Conservation (phyloP, 2,888 invertebrate genomes). For the Drosophila pseudotalamancana region DNA sequence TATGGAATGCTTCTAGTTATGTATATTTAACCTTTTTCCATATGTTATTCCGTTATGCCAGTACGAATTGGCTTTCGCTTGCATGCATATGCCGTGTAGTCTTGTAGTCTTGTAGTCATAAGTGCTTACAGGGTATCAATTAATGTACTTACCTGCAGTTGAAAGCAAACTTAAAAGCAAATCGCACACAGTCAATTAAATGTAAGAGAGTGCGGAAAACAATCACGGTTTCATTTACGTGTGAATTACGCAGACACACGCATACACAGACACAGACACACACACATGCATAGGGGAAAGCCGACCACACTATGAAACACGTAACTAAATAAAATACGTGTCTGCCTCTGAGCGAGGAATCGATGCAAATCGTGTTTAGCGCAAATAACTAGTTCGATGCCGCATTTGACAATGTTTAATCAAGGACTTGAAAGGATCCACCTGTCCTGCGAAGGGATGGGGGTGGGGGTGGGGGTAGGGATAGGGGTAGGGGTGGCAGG, state of each 20-base stretch:
- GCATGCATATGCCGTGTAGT: too few species aligned
- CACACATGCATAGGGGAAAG: slow-evolving; percentile 1
- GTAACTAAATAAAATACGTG: slow-evolving; percentile 67
- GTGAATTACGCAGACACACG: slow-evolving; percentile 32
- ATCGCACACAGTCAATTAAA: slow-evolving; percentile 21
- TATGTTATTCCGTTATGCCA: too few species aligned
- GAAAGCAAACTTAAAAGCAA: slow-evolving; percentile 29
- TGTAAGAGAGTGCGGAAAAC: slow-evolving; percentile 15
- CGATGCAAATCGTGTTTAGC: slow-evolving; percentile 25
- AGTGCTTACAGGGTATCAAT: not conserved
- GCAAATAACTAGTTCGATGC: slow-evolving; percentile 32
- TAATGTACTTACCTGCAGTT: not conserved
- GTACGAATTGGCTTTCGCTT: not conserved
- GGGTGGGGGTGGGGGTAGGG: not conserved
- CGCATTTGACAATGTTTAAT: slow-evolving; percentile 23
- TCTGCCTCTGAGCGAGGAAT: slow-evolving; percentile 4
- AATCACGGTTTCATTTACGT: slow-evolving; percentile 51
- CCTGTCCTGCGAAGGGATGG: not conserved
- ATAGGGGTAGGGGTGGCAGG: not conserved
- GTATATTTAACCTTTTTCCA: too few species aligned
- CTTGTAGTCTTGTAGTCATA: too few species aligned
- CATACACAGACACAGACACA: not conserved
- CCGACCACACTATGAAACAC: slow-evolving; percentile 8
- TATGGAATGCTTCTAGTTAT: too few species aligned
- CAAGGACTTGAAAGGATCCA: slow-evolving; percentile 6